Evolutionary conservation across 2,113 vertebrate genomes (phyloP).

Genomic region (Gila orcuttii): DNA sequence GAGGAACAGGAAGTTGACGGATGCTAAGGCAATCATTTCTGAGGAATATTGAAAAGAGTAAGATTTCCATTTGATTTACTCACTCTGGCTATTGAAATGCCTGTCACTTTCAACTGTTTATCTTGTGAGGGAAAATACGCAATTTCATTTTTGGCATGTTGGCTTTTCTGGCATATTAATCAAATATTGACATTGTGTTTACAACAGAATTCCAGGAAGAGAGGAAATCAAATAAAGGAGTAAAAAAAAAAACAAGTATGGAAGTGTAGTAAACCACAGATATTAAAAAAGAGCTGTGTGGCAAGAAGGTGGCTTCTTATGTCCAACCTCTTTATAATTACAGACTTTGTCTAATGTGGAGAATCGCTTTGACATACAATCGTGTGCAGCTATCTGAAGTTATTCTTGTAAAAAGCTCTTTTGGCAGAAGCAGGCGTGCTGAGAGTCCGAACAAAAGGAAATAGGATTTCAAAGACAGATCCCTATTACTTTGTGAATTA

Average conservation of each 20-base stretch:
- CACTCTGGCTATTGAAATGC: slow-evolving; percentile 57
- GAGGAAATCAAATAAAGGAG: slow-evolving; percentile 23
- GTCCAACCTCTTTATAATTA: slow-evolving; percentile 58
- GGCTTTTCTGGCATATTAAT: slow-evolving; percentile 58
- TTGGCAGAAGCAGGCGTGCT: slow-evolving; percentile 47
- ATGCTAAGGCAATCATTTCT: slow-evolving; percentile 61
- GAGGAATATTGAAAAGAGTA: slow-evolving; percentile 55
- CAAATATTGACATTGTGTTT: slow-evolving; percentile 60
- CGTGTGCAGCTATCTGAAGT: slow-evolving; percentile 58
- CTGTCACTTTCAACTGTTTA: slow-evolving; percentile 57
- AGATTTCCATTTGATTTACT: slow-evolving; percentile 66
- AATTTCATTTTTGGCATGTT: slow-evolving; percentile 55
- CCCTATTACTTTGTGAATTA: slow-evolving; percentile 57
- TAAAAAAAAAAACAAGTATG: slow-evolving; percentile 38
- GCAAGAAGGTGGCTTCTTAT: slow-evolving; percentile 22
- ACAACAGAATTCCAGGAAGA: slow-evolving; percentile 50
- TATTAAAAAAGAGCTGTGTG: slow-evolving; percentile 41
- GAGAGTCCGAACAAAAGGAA: slow-evolving; percentile 55
- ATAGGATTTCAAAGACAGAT: slow-evolving; percentile 58
- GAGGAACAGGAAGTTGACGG: slow-evolving; percentile 57
- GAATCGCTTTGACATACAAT: slow-evolving; percentile 56
- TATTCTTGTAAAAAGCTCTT: slow-evolving; percentile 59
- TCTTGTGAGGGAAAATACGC: slow-evolving; percentile 53
- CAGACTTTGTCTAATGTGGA: slow-evolving; percentile 44
- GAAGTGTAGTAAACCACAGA: slow-evolving; percentile 42